Conservation (phyloP, 2,888 invertebrate genomes). For the Meta bourneti region DNA sequence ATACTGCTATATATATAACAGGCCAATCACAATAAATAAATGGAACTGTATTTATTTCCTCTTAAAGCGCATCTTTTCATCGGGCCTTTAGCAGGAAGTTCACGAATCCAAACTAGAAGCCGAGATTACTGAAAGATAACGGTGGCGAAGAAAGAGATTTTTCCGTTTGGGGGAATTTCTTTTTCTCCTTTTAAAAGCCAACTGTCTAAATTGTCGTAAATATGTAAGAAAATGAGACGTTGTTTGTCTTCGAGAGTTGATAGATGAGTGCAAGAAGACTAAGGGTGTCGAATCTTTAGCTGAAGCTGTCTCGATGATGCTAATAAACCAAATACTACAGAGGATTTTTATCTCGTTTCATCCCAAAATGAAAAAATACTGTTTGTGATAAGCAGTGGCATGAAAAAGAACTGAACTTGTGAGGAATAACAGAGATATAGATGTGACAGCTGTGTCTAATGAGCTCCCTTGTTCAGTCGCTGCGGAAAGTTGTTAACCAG, state of each 20-base stretch:
- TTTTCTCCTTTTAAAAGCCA: neutral
- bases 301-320: constrained; percentile 41
- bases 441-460: neutral
- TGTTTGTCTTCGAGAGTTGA: constrained; percentile 48
- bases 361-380: neutral
- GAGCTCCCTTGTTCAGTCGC: neutral
- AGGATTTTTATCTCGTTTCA: constrained; percentile 23
- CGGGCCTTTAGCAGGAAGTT: neutral
- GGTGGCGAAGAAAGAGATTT: neutral
- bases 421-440: neutral
- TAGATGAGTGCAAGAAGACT: constrained; percentile 24
- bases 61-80: constrained; percentile 11
- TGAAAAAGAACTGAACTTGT: neutral
- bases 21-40: constrained; percentile 51
- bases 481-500: neutral
- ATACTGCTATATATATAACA: neutral
- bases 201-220: constrained; percentile 37
- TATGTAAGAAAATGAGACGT: constrained; percentile 24
- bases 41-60: constrained; percentile 2
- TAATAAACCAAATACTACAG: constrained; percentile 57
- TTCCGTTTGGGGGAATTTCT: neutral
- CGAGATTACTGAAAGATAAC: constrained; percentile 1
- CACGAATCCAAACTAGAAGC: neutral
- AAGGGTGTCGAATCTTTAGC: constrained; percentile 60
- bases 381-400: neutral